Percentiles rank a stretch among this genome's conserved stretches.
phyloP scores from a whole-genome alignment of 2,113 vertebrate genomes.

The Xiphias gladius region DNA sequence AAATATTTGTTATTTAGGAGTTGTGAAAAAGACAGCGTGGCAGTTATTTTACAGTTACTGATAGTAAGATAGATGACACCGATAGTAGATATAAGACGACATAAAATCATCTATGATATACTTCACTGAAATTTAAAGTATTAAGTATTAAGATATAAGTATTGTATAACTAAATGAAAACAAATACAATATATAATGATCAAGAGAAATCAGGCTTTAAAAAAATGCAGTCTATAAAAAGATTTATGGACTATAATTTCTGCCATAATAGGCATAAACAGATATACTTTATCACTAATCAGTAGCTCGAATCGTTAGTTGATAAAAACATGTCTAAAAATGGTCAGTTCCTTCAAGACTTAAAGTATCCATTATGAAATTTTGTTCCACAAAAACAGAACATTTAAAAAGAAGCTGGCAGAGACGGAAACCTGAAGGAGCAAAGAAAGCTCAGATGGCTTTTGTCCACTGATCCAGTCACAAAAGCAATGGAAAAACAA shows the following conservation, averaged over 20 bases:
- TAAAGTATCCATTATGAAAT: background rate
- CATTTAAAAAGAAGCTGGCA: constrained; percentile 32
- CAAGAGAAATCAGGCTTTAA: too few relatives aligned
- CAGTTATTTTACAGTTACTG: background rate
- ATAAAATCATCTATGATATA: background rate
- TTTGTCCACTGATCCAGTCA: constrained; percentile 68
- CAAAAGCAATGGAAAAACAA: constrained; percentile 70
- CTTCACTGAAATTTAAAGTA: background rate
- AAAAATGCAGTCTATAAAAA: background rate
- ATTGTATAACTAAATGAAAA: background rate
- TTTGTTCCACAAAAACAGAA: background rate
- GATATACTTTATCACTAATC: background rate
- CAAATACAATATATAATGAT: too few relatives aligned
- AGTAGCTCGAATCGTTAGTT: background rate
- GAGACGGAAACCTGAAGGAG: constrained; percentile 28
- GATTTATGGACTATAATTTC: background rate
- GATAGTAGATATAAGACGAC: background rate
- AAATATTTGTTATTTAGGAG: background rate
- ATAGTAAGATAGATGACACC: background rate
- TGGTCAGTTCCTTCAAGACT: constrained; percentile 1
- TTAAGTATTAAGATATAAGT: too few relatives aligned
- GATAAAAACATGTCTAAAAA: background rate
- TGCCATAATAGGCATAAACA: background rate
- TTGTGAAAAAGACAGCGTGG: background rate
- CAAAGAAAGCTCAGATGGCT: constrained; percentile 37